Percentiles rank a stretch among this genome's conserved stretches.
phyloP scores from a whole-genome alignment of 2,797 vertebrate species.

The Sylvilagus floridanus region DNA sequence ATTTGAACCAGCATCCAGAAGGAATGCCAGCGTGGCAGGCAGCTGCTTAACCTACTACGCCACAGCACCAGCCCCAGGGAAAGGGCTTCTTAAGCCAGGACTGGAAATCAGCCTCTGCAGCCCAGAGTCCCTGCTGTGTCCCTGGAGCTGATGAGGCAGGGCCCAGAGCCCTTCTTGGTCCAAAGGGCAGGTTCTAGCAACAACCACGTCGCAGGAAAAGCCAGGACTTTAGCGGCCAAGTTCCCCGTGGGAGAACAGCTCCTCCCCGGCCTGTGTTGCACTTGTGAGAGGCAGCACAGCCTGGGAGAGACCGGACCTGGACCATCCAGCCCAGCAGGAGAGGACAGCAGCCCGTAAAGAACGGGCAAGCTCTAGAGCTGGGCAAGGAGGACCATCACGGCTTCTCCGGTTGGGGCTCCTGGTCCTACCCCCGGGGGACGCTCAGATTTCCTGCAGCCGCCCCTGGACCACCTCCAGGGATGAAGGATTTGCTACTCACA shows the following conservation, averaged over 20 bases:
- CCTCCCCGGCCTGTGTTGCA: not conserved
- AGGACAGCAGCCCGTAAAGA: not conserved
- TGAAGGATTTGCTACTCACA: not conserved
- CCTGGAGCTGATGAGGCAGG: rapidly evolving
- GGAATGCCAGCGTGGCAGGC: too few relatives aligned
- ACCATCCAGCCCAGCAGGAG: not conserved
- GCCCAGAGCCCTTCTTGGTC: not conserved
- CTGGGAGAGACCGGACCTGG: not conserved
- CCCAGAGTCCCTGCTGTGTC: too few relatives aligned
- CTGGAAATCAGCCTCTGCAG: not conserved
- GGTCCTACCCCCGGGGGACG: not conserved
- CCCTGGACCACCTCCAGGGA: not conserved
- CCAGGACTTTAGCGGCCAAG: not conserved
- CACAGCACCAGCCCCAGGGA: too few relatives aligned
- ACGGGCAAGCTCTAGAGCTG: not conserved
- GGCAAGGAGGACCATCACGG: not conserved
- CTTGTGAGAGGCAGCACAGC: not conserved
- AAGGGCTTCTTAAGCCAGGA: not conserved
- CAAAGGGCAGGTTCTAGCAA: not conserved
- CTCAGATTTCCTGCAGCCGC: not conserved
- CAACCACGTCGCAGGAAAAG: not conserved
- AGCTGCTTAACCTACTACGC: too few relatives aligned
- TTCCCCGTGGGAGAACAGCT: not conserved
- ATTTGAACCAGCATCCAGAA: too few relatives aligned
- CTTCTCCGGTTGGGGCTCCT: not conserved